Base-by-base conservation (phyloP, 2,888 invertebrate genomes). In the Heteropelma amictum region DNA sequence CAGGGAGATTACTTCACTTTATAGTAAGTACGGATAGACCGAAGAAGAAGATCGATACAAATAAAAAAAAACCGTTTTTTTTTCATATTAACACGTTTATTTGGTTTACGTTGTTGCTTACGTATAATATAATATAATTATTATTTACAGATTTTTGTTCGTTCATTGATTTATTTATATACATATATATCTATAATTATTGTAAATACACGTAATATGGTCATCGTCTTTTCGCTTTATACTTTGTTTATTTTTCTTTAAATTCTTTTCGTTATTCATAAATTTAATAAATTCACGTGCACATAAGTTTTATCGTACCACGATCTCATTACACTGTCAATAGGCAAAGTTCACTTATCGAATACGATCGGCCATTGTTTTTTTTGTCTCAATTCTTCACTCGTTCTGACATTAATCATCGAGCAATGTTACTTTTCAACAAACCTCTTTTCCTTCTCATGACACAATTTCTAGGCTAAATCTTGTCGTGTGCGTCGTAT, bases 141-240 rank as follows among this genome's bases (percentile, higher is more conserved):
- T 77, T 73, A 72, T 76, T 58, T 76, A 79, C 79, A 74, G 60
- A 60, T 61, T 65, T 58, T 74, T 54, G 74, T 74, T 70, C 75
- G 75, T 79, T 79, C 77, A 72, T 77, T 77, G 76, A 80, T 77
- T 80, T 80, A 82, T 83, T 80, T 83, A 81, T 83, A 82, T 82
- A 82, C 79, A 79, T 81, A 81, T 82, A 83, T 81, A 81, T 84
- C 83, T 83, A 82, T 85, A 80, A 83, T 84, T 85, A 85, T 85
- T 80, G 83, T 85, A 84, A 81, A 85, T 85, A 84, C 84, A 84
- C 82, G 81, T 85, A 83, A 80, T 81, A 86, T 86, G 86, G 85
- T 85, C 84, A 81, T 84, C 81, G 81, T 73, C 79, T 80, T 69
- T 76, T 51, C 28, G 33, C 33, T 68, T 61, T 60, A 14, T 23